Base-by-base conservation (phyloP, 2,113 vertebrate species). In the Paedocypris sp. region DNA sequence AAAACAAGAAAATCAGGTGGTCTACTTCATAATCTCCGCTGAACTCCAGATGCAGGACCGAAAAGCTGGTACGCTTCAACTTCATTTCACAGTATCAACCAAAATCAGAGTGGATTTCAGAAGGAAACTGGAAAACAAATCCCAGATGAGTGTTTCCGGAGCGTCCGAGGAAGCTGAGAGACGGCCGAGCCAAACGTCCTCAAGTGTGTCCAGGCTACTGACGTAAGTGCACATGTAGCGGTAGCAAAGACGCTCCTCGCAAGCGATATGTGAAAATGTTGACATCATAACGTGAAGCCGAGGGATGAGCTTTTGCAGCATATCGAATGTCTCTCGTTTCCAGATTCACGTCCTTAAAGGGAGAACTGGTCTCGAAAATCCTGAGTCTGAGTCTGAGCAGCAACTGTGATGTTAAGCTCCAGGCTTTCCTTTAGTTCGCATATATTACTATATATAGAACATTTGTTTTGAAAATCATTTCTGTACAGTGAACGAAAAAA, bases 311-410 rank as follows among this genome's bases (percentile, higher is more conserved):
- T 54, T 47, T 63, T 58, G 69, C 70, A 59, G 58, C 67, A 42
- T 62, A 49, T 58, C n/a, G 43, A 62, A 2, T 48, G 65, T 70
- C 75, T 50, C 33, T 52, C 62, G 8, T 46, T 59, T 5, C 68
- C 74, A 57, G 74, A 64, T 69, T 70, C 56, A 11, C 22, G 15
- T 62, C 62, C 57, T 66, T 60, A 71, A 61, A 66, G 58, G 69
- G 57, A 66, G 60, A 60, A 39, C 28, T 15, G 23, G 59, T 70
- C 64, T 70, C 53, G 81, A 78, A 87, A 86, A 90, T 87, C 94
- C 94, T 97, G 94, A 98, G 94, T 91, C 88, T 88, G 85, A 88
- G 86, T 85, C 85, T 87, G 89, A 96, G 92, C 93, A 96, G 94
- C 94, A 94, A 89, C 80, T 87, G 87, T 91, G 88, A 92, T 90